Conservation (phyloP, 2,888 invertebrate species). For the Macropis europaea region DNA sequence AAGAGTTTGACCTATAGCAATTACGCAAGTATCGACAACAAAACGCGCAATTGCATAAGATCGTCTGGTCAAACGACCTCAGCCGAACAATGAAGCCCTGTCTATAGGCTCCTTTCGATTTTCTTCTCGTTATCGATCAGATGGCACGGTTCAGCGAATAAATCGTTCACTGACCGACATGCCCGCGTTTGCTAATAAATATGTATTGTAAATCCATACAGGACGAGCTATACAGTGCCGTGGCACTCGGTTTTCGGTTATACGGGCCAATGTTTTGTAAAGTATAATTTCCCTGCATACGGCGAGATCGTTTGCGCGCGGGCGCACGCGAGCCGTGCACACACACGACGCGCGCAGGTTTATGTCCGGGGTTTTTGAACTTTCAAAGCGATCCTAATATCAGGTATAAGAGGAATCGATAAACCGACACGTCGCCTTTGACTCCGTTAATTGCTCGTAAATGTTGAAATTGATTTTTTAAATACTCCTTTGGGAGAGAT, state of each 20-base stretch:
- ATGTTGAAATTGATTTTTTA: constrained; percentile 52
- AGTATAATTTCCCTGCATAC: constrained; percentile 41
- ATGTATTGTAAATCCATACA: constrained; percentile 44
- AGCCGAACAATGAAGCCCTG: no score
- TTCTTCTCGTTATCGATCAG: constrained; percentile 34
- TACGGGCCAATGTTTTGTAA: constrained; percentile 34
- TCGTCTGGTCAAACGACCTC: no score
- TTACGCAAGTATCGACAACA: no score
- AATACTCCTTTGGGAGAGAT: neutral
- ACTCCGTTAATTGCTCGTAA: constrained; percentile 41
- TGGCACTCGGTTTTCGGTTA: constrained; percentile 19
- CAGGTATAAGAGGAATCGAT: constrained; percentile 37
- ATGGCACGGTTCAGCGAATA: constrained; percentile 29
- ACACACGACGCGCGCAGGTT: constrained; percentile 25
- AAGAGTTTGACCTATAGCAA: no score
- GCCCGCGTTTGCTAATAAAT: constrained; percentile 33
- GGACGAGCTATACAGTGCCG: constrained; percentile 5
- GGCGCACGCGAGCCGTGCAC: neutral
- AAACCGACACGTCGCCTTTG: constrained; percentile 22
- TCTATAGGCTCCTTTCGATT: no score
- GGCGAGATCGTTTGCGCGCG: no score
- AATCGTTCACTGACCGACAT: constrained; percentile 9
- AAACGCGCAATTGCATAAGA: no score
- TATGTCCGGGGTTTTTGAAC: constrained; percentile 35
- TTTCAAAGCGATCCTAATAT: constrained; percentile 50